These are phyloP conservation scores for Orthonevra nobilis DNA, from an alignment of 2,888 invertebrate species.

Conservation along the genomic window DNA sequence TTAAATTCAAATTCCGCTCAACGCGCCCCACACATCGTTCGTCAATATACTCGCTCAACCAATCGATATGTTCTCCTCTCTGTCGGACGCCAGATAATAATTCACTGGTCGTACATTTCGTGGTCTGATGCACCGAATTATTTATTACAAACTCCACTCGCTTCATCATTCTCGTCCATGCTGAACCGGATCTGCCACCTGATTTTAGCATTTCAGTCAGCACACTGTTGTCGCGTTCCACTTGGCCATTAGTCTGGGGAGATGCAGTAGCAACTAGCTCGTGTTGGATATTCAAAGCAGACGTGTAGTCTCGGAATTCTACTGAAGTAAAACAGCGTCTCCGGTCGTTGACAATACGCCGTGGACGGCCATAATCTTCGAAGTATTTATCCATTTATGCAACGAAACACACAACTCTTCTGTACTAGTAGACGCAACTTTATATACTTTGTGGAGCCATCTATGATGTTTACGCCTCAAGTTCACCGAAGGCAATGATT, in stretches of 20 bases:
- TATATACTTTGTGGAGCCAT: neutral
- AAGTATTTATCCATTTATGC: neutral
- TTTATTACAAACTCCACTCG: too few relatives aligned
- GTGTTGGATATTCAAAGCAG: constrained; percentile 58
- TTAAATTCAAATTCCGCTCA: neutral
- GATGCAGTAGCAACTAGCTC: neutral
- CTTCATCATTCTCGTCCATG: neutral
- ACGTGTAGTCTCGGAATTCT: constrained; percentile 73
- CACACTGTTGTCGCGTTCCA: constrained; percentile 32
- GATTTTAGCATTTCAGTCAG: constrained; percentile 18
- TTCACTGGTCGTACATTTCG: neutral
- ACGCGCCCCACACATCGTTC: neutral
- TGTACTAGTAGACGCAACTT: neutral
- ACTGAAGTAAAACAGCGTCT: constrained; percentile 76
- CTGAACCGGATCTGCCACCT: neutral
- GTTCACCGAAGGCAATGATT: neutral
- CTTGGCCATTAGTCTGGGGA: constrained; percentile 6
- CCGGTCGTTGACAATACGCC: constrained; percentile 75
- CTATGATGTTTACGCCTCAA: neutral
- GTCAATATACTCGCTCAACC: neutral
- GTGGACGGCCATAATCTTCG: constrained; percentile 1
- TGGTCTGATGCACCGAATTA: neutral
- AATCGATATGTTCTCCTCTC: neutral
- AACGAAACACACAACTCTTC: neutral
- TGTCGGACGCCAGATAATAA: neutral